Conservation (phyloP, 2,888 invertebrate genomes). For the Lasioglossum villosulum region DNA sequence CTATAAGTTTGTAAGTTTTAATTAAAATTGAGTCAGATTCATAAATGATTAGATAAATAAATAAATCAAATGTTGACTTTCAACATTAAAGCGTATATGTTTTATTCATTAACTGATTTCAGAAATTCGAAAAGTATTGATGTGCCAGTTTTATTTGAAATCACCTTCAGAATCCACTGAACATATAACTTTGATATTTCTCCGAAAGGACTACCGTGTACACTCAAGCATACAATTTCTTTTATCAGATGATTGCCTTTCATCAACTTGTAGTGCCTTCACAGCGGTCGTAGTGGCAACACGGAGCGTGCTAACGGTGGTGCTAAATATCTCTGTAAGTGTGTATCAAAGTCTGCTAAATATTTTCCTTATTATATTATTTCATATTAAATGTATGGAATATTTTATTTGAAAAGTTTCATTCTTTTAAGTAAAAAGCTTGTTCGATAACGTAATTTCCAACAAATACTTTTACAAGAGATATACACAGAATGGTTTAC, state of each 20-base stretch:
- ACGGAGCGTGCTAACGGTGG: slow-evolving; percentile 12
- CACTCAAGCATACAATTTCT: slow-evolving; percentile 9
- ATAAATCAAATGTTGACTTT: background rate
- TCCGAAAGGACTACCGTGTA: background rate
- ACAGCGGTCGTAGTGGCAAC: slow-evolving; percentile 53
- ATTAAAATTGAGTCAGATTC: background rate
- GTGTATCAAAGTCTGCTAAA: slow-evolving; percentile 3
- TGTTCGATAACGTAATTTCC: background rate
- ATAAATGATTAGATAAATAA: background rate
- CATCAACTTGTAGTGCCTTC: slow-evolving; percentile 48
- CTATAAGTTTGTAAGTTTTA: background rate
- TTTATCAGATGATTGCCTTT: slow-evolving; percentile 15
- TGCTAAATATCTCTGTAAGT: slow-evolving; percentile 29
- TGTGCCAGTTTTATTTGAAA: background rate
- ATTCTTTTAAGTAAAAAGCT: background rate
- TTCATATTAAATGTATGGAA: background rate
- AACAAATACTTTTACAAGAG: no score
- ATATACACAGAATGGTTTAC: no score
- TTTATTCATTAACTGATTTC: background rate
- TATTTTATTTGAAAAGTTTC: background rate
- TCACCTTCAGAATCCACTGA: background rate
- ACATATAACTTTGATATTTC: background rate
- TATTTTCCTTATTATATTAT: background rate
- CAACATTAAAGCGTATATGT: no score
- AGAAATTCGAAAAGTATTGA: background rate